Conservation (phyloP, 1,140 invertebrate species). For the Ceratitis capitata region DNA sequence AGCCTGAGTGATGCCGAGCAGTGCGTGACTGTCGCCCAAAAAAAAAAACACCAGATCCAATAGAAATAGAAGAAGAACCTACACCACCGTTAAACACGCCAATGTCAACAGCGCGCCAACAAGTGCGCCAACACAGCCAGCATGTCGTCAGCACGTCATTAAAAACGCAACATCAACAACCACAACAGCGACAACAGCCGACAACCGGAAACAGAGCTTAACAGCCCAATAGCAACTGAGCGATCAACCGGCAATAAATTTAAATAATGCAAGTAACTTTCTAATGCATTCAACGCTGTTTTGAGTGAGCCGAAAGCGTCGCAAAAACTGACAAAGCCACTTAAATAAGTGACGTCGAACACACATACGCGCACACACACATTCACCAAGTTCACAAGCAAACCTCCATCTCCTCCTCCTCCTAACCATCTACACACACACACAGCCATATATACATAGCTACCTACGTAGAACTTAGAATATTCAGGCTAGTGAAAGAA, state of each 20-base stretch:
- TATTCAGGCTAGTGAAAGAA: background rate
- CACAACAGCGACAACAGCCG: background rate
- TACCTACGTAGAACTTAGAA: background rate
- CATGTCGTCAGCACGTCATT: background rate
- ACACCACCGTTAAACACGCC: constrained; percentile 7
- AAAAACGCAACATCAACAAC: background rate
- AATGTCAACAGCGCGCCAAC: background rate
- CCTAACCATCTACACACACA: background rate
- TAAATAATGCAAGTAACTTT: constrained; percentile 6
- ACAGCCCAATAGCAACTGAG: background rate
- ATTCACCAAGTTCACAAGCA: too few species aligned
- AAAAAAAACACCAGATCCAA: constrained; percentile 1
- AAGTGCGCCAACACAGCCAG: background rate
- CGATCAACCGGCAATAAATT: background rate
- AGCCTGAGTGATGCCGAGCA: background rate
- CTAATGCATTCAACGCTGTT: background rate
- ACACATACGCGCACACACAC: too few species aligned
- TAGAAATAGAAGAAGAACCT: background rate
- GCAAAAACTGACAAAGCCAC: background rate
- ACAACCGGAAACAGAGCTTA: background rate
- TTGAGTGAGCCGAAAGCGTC: background rate
- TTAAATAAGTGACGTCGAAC: background rate
- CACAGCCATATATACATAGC: background rate
- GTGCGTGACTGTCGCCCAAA: background rate
- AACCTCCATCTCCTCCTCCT: too few species aligned